Percentiles rank a stretch among this genome's conserved stretches.
phyloP scores from a whole-genome alignment of 2,888 invertebrate genomes.

The Gandaritis pyraliata region DNA sequence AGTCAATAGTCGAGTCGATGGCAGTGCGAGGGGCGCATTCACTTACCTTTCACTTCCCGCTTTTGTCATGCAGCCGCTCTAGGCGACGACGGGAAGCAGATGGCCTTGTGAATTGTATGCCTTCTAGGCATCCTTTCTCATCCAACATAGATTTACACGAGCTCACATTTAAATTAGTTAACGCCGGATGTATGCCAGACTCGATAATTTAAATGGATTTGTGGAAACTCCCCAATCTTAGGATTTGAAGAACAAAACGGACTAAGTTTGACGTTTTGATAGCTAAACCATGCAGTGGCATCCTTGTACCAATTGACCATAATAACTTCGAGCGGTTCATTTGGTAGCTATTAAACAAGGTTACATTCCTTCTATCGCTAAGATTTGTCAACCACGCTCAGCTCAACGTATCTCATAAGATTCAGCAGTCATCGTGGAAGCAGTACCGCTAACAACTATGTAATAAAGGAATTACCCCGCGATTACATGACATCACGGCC shows the following conservation, averaged over 20 bases:
- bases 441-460: constrained; percentile 34
- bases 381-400: constrained; percentile 24
- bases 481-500: constrained; percentile 73
- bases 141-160: constrained; percentile 56
- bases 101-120: constrained; percentile 78
- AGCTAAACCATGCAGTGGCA: constrained; percentile 9
- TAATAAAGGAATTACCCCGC: constrained; percentile 56
- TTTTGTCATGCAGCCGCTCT: constrained; percentile 78
- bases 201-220: constrained; percentile 2
- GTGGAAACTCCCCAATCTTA: not conserved
- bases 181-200: constrained; percentile 21
- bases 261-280: constrained; percentile 10
- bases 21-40: constrained; percentile 77
- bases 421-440: constrained; percentile 47
- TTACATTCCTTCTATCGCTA: constrained; percentile 29
- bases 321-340: constrained; percentile 22
- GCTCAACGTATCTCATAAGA: constrained; percentile 23
- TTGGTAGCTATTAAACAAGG: constrained; percentile 30
- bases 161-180: constrained; percentile 19
- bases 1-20: constrained; percentile 55
- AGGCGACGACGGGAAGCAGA: constrained; percentile 70
- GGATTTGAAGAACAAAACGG: constrained; percentile 3
- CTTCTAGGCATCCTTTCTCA: constrained; percentile 75
- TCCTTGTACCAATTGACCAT: constrained; percentile 24
- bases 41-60: constrained; percentile 84